These are phyloP conservation scores for Cabera pusaria DNA, from an alignment of 2,888 invertebrate species.

Conservation along the genomic window DNA sequence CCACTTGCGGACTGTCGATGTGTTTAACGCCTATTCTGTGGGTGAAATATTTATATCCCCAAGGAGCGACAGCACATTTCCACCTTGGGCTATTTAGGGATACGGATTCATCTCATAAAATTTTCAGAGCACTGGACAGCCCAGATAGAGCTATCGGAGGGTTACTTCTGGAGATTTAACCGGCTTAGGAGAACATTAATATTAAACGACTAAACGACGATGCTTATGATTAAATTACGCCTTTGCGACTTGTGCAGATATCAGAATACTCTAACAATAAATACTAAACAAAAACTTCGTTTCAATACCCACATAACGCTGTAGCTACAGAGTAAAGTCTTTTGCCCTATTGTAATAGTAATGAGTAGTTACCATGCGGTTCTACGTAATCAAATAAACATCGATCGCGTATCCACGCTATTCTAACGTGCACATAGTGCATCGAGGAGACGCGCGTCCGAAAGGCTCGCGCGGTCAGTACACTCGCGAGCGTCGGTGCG, in stretches of 20 bases:
- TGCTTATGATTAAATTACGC: background rate
- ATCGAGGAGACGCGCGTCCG: conserved; percentile 48
- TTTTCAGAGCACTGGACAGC: conserved; percentile 20
- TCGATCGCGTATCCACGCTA: conserved; percentile 52
- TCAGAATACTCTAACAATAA: no score
- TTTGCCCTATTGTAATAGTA: conserved; percentile 13
- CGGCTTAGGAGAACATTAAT: conserved; percentile 2
- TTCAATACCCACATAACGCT: no score
- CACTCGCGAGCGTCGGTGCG: conserved; percentile 71
- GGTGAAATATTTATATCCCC: conserved; percentile 44
- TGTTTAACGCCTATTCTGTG: conserved; percentile 41
- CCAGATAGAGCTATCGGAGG: conserved; percentile 12
- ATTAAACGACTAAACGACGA: conserved; percentile 6
- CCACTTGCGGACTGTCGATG: conserved; percentile 37
- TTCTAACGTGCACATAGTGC: conserved; percentile 68
- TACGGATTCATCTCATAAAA: conserved; percentile 23
- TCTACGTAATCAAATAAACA: conserved; percentile 24
- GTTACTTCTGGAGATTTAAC: conserved; percentile 8
- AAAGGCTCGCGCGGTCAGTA: conserved; percentile 73
- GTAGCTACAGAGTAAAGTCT: no score
- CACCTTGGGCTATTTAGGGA: conserved; percentile 22
- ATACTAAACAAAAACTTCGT: no score
- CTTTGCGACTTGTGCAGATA: no score
- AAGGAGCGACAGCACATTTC: conserved; percentile 21
- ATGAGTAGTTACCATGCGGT: conserved; percentile 9